These are phyloP conservation scores for Drosophila pseudotakahashii DNA, from an alignment of 2,888 invertebrate species.

Conservation along the genomic window DNA sequence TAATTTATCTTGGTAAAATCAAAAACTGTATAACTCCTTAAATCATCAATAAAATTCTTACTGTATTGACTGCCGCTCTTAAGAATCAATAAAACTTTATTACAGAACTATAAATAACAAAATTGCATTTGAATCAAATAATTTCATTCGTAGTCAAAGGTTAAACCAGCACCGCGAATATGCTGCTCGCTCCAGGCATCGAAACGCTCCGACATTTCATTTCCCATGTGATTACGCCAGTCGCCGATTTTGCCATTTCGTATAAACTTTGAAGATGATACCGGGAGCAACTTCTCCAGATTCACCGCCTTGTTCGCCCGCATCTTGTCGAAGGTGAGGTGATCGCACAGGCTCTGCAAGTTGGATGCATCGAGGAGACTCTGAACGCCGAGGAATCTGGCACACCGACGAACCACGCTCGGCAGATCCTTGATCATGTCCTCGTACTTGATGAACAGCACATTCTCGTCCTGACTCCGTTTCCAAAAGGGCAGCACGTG, in stretches of 20 bases:
- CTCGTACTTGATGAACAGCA: constrained; percentile 92
- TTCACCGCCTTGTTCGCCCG: constrained; percentile 92
- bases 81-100: background rate
- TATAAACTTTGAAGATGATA: constrained; percentile 86
- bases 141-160: constrained; percentile 85
- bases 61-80: too few relatives aligned
- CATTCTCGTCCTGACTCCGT: constrained; percentile 88
- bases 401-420: constrained; percentile 88
- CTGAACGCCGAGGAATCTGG: constrained; percentile 85
- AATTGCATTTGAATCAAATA: background rate
- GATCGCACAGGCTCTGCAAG: constrained; percentile 88
- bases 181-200: constrained; percentile 89
- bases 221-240: constrained; percentile 90
- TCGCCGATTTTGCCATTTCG: constrained; percentile 92
- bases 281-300: constrained; percentile 87
- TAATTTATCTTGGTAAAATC: too few relatives aligned
- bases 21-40: too few relatives aligned
- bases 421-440: constrained; percentile 91
- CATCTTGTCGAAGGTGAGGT: constrained; percentile 93
- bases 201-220: constrained; percentile 89
- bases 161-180: constrained; percentile 87
- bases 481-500: constrained; percentile 90
- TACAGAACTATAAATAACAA: background rate
- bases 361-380: constrained; percentile 86
- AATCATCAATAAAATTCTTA: too few relatives aligned